Conservation (phyloP, 2,888 invertebrate genomes). For the Mythimna impura region DNA sequence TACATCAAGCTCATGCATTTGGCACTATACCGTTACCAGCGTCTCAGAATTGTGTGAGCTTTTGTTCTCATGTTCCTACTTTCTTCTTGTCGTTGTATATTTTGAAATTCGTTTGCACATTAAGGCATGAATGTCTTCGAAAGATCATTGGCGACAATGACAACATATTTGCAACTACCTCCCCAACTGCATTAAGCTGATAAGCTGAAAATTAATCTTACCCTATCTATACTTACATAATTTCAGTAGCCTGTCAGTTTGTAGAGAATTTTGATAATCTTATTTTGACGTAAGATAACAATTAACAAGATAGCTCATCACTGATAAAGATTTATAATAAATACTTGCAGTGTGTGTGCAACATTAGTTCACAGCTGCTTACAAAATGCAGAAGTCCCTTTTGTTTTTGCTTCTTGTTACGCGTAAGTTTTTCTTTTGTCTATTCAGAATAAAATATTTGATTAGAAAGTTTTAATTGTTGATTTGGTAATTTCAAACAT, state of each 20-base stretch:
- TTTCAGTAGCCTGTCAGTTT: conserved; percentile 9
- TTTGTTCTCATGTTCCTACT: too few species aligned
- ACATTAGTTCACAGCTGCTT: neutral
- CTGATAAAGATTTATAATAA: conserved; percentile 35
- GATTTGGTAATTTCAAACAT: too few species aligned
- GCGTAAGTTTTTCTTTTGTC: conserved; percentile 31
- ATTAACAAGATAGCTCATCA: conserved; percentile 3
- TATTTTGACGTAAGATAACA: conserved; percentile 14
- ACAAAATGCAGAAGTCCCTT: conserved; percentile 47
- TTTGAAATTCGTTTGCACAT: too few species aligned
- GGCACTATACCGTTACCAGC: too few species aligned
- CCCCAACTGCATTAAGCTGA: conserved; percentile 12
- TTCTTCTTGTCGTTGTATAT: too few species aligned
- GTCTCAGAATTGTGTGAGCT: too few species aligned
- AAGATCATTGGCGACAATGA: neutral
- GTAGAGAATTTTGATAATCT: neutral
- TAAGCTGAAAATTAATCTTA: conserved; percentile 15
- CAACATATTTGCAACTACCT: neutral
- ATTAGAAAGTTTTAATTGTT: too few species aligned
- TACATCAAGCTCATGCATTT: too few species aligned
- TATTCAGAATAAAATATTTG: too few species aligned
- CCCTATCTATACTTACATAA: conserved; percentile 11
- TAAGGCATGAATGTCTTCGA: too few species aligned
- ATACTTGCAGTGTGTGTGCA: conserved; percentile 5
- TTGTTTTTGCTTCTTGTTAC: conserved; percentile 44